A percentile compares a stretch with the other conserved stretches of the same genome.
Conservation (phyloP, 2,888 invertebrate species). For the Frankliniella intonsa region DNA sequence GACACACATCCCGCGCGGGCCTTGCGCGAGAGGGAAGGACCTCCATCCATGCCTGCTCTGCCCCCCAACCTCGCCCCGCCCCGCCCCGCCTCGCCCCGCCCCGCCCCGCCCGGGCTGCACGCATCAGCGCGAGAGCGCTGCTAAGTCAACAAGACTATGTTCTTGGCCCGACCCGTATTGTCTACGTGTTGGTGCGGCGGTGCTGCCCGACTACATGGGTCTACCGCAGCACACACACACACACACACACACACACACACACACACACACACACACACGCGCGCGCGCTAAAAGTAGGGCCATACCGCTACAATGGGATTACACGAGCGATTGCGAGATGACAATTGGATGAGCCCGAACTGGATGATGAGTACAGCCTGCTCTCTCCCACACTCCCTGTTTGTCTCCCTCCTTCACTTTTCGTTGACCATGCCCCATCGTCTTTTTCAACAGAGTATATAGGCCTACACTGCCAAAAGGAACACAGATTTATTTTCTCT, state of each 20-base stretch:
- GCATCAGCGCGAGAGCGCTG: not conserved
- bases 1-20: not conserved
- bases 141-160: conserved; percentile 2
- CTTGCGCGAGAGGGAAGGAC: too few species aligned
- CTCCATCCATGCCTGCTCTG: too few species aligned
- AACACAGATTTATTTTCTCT: too few species aligned
- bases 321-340: not conserved
- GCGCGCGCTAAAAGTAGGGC: too few species aligned
- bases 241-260: not conserved
- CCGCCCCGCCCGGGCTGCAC: not conserved
- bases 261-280: not conserved
- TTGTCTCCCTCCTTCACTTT: not conserved
- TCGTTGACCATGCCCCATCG: too few species aligned
- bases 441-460: too few species aligned
- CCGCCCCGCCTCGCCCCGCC: not conserved
- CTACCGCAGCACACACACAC: conserved; percentile 9
- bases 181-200: not conserved
- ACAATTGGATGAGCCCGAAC: not conserved
- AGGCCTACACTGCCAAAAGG: too few species aligned
- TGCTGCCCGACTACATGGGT: not conserved
- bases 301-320: not conserved
- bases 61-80: not conserved
- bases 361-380: not conserved
- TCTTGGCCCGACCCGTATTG: not conserved
- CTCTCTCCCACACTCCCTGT: not conserved